A percentile compares a stretch with the other conserved stretches of the same genome.
Conservation (phyloP, 2,888 invertebrate genomes). For the Galerucella calmariensis region DNA sequence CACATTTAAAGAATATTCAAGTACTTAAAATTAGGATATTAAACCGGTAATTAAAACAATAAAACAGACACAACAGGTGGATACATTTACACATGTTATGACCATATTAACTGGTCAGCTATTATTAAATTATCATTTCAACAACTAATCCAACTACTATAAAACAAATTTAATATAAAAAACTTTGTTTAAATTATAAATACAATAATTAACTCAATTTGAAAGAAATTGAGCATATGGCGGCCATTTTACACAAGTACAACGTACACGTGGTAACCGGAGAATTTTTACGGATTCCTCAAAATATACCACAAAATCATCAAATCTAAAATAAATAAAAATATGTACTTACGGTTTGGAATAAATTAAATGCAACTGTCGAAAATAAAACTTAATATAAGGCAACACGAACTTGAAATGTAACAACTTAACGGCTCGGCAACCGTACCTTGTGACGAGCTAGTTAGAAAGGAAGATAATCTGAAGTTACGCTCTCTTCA, state of each 20-base stretch:
- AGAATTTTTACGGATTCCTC: slow-evolving; percentile 40
- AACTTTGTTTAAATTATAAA: neutral
- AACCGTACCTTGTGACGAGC: slow-evolving; percentile 63
- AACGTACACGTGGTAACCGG: slow-evolving; percentile 61
- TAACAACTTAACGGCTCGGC: slow-evolving; percentile 58
- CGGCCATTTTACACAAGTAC: slow-evolving; percentile 58
- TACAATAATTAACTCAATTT: slow-evolving; percentile 2
- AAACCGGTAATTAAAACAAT: slow-evolving; percentile 13
- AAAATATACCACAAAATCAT: slow-evolving; percentile 31
- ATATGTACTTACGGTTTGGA: slow-evolving; percentile 57
- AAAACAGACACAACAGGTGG: slow-evolving; percentile 38
- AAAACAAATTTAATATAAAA: too few species aligned
- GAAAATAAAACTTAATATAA: slow-evolving; percentile 54
- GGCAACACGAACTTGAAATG: slow-evolving; percentile 55
- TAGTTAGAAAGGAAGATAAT: slow-evolving; percentile 63
- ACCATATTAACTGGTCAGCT: neutral
- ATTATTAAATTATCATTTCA: neutral
- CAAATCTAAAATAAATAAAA: slow-evolving; percentile 37
- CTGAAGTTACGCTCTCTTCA: slow-evolving; percentile 53
- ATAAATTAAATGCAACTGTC: slow-evolving; percentile 58
- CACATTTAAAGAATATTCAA: slow-evolving; percentile 5
- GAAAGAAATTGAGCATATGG: slow-evolving; percentile 59
- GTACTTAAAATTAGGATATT: neutral
- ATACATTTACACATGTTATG: slow-evolving; percentile 17
- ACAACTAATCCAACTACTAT: neutral